Percentiles rank a stretch among this genome's conserved stretches.
These are phyloP conservation scores for Myioborus miniatus DNA, from an alignment of 2,797 vertebrate species.

Conservation along the genomic window DNA sequence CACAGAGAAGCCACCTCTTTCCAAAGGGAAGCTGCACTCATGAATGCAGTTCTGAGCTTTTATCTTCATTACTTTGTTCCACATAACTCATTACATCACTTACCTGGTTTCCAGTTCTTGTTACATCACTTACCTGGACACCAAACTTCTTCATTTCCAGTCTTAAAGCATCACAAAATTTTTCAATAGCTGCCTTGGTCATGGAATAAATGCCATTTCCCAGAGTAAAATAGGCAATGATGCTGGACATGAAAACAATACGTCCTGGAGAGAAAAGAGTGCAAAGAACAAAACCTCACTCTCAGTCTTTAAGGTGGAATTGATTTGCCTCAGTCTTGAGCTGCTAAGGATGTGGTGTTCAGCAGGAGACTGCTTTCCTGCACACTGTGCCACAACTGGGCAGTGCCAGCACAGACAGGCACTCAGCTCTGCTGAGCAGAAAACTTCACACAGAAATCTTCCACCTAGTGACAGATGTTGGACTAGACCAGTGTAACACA, in stretches of 20 bases:
- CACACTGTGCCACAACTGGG: neutral
- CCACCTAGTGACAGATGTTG: neutral
- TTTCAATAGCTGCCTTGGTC: slow-evolving; percentile 83
- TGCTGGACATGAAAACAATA: slow-evolving; percentile 82
- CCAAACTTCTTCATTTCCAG: slow-evolving; percentile 83
- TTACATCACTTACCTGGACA: slow-evolving; percentile 72
- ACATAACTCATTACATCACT: neutral
- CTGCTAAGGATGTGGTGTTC: neutral
- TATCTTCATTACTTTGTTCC: neutral
- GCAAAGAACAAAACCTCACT: neutral
- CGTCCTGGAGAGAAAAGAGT: slow-evolving; percentile 70
- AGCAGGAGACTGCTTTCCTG: neutral
- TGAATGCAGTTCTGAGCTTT: neutral
- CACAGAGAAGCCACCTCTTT: neutral
- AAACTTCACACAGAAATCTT: neutral
- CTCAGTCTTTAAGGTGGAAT: neutral
- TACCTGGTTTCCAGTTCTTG: slow-evolving; percentile 49
- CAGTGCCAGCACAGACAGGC: neutral
- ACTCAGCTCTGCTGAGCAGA: neutral
- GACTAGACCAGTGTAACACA: neutral
- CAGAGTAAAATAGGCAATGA: slow-evolving; percentile 76
- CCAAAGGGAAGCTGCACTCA: neutral
- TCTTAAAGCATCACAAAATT: slow-evolving; percentile 81
- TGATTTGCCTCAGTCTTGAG: neutral
- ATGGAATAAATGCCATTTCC: slow-evolving; percentile 82